A percentile compares a stretch with the other conserved stretches of the same genome.
phyloP scores from a whole-genome alignment of 2,113 vertebrate species.

The Todiramphus saurophagus region DNA sequence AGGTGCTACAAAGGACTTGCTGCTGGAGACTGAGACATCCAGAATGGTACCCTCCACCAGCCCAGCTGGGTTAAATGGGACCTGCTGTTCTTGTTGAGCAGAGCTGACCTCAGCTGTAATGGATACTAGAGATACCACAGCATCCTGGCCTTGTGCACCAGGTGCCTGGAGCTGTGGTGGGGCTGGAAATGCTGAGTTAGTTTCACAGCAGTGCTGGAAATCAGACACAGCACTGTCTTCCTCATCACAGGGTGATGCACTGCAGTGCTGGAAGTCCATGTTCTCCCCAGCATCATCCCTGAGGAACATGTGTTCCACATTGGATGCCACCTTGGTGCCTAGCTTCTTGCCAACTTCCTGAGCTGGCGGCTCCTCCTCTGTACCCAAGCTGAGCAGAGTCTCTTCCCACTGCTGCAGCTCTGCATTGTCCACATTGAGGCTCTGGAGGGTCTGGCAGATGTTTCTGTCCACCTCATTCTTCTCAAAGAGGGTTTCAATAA shows the following conservation, averaged over 20 bases:
- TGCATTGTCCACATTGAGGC: neutral
- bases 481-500: slow-evolving; percentile 67
- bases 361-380: neutral
- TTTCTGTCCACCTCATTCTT: slow-evolving; percentile 1
- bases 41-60: neutral
- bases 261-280: neutral
- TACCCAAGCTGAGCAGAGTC: slow-evolving; percentile 55
- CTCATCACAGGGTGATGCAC: neutral
- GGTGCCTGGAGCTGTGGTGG: slow-evolving; percentile 33
- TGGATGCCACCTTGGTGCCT: slow-evolving; percentile 46
- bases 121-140: neutral
- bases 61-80: rapidly evolving
- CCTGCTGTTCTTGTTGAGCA: neutral
- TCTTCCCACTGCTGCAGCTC: slow-evolving; percentile 73
- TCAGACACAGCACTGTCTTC: neutral
- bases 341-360: slow-evolving; percentile 45
- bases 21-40: neutral
- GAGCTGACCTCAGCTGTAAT: neutral
- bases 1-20: neutral
- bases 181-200: neutral
- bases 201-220: neutral
- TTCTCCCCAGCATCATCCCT: neutral
- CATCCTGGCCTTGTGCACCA: neutral
- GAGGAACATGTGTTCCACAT: slow-evolving; percentile 56
- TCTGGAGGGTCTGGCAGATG: neutral